Percentiles rank a stretch among this genome's conserved stretches.
Evolutionary conservation across 2,113 vertebrate genomes (phyloP).

Genomic region (Chaetodon trifascialis): DNA sequence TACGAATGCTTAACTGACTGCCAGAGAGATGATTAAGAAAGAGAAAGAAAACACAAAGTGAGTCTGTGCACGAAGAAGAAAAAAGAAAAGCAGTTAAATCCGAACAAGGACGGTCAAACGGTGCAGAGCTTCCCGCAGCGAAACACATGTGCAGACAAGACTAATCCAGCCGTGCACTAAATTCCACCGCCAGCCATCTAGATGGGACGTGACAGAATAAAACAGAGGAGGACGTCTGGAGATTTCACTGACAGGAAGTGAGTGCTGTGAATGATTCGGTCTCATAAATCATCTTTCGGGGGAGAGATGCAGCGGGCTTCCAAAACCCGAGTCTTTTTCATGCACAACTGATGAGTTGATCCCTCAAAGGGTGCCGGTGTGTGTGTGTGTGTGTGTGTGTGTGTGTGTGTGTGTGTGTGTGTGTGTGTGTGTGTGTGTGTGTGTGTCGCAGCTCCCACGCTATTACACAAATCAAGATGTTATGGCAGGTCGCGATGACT

Average conservation of each 20-base stretch:
- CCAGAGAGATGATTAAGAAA: constrained; percentile 65
- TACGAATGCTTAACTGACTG: constrained; percentile 18
- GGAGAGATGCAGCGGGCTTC: constrained; percentile 58
- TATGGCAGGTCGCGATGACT: constrained; percentile 64
- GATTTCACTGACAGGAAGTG: constrained; percentile 86
- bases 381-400: constrained; percentile 33
- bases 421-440: constrained; percentile 36
- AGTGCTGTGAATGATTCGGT: constrained; percentile 84
- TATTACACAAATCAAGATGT: constrained; percentile 69
- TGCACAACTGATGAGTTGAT: constrained; percentile 59
- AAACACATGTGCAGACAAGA: constrained; percentile 79
- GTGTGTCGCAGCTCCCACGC: constrained; percentile 49
- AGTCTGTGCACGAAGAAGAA: constrained; percentile 21
- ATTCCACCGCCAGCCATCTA: constrained; percentile 77
- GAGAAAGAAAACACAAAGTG: constrained; percentile 57
- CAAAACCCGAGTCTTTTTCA: constrained; percentile 49
- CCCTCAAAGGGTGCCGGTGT: constrained; percentile 48
- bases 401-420: constrained; percentile 18
- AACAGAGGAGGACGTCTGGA: constrained; percentile 81
- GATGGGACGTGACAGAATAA: constrained; percentile 76
- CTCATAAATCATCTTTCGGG: constrained; percentile 87
- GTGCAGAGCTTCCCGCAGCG: constrained; percentile 54
- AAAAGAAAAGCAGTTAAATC: constrained; percentile 31
- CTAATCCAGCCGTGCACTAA: constrained; percentile 76
- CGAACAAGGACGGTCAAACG: constrained; percentile 39